Evolutionary conservation across 2,113 vertebrate species (phyloP).

Genomic region (Pelodiscus sinensis): DNA sequence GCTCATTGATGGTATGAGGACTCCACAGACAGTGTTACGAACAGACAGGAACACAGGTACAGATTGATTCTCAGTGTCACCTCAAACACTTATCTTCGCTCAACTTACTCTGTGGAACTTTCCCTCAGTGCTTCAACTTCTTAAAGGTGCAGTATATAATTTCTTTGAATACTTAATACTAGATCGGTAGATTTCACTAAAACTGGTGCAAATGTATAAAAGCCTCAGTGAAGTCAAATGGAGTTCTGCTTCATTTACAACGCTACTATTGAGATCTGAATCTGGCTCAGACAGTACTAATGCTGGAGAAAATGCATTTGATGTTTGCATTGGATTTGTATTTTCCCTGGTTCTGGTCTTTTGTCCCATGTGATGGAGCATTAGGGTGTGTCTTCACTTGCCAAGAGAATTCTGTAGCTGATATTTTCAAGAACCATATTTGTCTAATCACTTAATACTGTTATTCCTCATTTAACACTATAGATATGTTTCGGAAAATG

Average conservation of each 20-base stretch:
- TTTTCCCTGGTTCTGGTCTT: not conserved
- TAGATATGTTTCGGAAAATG: too few relatives aligned
- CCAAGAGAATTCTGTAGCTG: not conserved
- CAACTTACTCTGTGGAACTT: not conserved
- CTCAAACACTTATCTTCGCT: not conserved
- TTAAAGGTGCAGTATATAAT: not conserved
- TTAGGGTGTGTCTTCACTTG: not conserved
- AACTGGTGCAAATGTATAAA: not conserved
- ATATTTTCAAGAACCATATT: not conserved
- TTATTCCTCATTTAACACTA: too few relatives aligned
- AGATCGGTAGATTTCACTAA: not conserved
- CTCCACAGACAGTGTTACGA: not conserved
- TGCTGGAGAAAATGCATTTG: not conserved
- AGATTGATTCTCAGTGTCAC: not conserved
- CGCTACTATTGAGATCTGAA: not conserved
- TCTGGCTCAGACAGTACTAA: fast-evolving
- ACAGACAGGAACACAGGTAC: not conserved
- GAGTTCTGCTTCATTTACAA: not conserved
- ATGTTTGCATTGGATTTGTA: not conserved
- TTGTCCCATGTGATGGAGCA: not conserved
- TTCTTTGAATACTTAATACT: fast-evolving
- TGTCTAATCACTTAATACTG: not conserved
- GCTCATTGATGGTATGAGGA: not conserved
- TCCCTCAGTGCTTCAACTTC: not conserved
- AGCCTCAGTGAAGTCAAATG: not conserved